phyloP scores from a whole-genome alignment of 2,888 invertebrate species.

The Perizoma affinitatum region DNA sequence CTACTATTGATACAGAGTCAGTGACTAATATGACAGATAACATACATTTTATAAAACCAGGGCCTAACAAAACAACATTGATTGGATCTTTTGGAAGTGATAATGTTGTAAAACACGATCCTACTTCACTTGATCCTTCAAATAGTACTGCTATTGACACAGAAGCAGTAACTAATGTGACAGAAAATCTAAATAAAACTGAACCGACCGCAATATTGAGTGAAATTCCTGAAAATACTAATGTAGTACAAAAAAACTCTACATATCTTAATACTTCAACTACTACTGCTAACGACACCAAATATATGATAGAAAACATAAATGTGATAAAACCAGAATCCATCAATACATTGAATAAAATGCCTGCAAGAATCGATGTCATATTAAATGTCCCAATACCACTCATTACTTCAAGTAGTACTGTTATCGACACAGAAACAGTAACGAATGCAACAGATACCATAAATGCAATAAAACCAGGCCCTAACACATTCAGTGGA shows the following conservation, averaged over 20 bases:
- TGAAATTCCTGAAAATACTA: neutral
- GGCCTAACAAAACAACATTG: neutral
- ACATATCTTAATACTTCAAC: neutral
- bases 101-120: neutral
- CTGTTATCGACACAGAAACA: constrained; percentile 8
- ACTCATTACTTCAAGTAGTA: neutral
- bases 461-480: neutral
- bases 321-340: neutral
- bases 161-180: constrained; percentile 2
- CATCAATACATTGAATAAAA: neutral
- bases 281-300: constrained; percentile 3
- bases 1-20: constrained; percentile 3
- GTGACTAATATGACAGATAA: neutral
- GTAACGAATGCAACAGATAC: neutral
- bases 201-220: neutral
- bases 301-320: neutral
- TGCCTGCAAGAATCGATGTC: neutral
- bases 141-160: constrained; percentile 4
- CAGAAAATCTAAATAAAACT: neutral
- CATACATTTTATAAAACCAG: neutral
- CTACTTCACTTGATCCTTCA: neutral
- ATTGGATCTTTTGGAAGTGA: too few relatives aligned
- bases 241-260: neutral
- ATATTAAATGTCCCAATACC: neutral
- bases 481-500: neutral